phyloP scores from a whole-genome alignment of 2,113 vertebrate genomes.

The Cavia porcellus region DNA sequence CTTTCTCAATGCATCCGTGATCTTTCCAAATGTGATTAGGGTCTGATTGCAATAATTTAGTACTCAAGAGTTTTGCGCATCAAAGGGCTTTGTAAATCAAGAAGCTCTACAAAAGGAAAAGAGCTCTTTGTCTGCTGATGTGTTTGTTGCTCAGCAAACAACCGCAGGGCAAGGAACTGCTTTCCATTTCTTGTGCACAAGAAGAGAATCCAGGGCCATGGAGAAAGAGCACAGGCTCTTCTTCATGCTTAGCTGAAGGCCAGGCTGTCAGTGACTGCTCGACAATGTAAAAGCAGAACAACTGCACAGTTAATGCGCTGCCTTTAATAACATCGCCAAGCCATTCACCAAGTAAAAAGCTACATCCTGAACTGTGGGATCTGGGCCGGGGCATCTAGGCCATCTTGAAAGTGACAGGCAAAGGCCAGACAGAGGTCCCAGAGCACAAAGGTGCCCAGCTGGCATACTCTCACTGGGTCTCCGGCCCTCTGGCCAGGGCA shows the following conservation, averaged over 20 bases:
- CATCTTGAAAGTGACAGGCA: not conserved
- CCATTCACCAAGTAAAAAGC: conserved; percentile 25
- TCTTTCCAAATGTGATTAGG: not conserved
- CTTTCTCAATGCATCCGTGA: not conserved
- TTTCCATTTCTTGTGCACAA: not conserved
- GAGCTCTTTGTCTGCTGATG: not conserved
- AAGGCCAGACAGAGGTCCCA: not conserved
- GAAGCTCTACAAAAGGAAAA: not conserved
- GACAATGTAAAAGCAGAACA: conserved; percentile 45
- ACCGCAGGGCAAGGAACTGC: not conserved
- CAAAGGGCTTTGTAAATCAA: not conserved
- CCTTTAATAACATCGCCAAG: not conserved
- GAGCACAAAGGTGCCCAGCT: not conserved
- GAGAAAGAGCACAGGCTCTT: not conserved
- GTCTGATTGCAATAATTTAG: not conserved
- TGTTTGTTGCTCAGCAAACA: not conserved
- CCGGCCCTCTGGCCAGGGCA: not conserved
- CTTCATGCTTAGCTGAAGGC: conserved; percentile 28
- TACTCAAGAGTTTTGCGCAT: not conserved
- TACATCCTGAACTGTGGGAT: not conserved
- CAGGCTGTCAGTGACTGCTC: not conserved
- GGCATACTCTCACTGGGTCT: not conserved
- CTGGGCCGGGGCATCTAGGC: conserved; percentile 62
- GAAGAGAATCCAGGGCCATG: not conserved
- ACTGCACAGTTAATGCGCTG: not conserved